These are phyloP conservation scores for Psammodynastes pulverulentus DNA, from an alignment of 2,113 vertebrate genomes.

Conservation along the genomic window DNA sequence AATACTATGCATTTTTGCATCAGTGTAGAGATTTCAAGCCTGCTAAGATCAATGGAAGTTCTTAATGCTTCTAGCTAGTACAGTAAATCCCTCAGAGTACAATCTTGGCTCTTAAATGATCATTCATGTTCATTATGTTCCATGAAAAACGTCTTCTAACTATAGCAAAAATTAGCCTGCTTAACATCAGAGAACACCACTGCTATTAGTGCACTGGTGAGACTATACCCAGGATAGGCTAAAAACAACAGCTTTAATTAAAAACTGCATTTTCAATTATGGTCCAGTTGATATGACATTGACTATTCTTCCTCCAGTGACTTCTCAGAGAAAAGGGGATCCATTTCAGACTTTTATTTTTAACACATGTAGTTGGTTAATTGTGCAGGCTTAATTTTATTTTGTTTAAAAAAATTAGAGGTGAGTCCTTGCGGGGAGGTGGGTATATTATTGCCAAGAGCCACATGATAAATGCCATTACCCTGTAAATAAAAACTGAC, in stretches of 20 bases:
- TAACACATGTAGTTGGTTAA: constrained; percentile 48
- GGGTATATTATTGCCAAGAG: constrained; percentile 2
- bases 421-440: constrained; percentile 15
- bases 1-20: not conserved
- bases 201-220: not conserved
- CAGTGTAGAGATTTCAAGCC: not conserved
- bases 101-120: not conserved
- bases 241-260: constrained; percentile 4
- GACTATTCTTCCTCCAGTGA: not conserved
- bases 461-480: not conserved
- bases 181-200: not conserved
- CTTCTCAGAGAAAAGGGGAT: constrained; percentile 26
- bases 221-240: not conserved
- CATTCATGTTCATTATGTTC: not conserved
- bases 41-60: not conserved
- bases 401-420: constrained; percentile 1
- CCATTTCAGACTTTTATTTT: constrained; percentile 40
- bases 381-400: constrained; percentile 20
- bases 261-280: not conserved
- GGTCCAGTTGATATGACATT: constrained; percentile 11
- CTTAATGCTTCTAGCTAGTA: not conserved
- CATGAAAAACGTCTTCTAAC: not conserved
- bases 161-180: not conserved
- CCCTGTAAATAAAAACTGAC: not conserved
- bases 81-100: not conserved